phyloP scores from a whole-genome alignment of 2,888 invertebrate species.

The Lordiphosa fenestrarum region DNA sequence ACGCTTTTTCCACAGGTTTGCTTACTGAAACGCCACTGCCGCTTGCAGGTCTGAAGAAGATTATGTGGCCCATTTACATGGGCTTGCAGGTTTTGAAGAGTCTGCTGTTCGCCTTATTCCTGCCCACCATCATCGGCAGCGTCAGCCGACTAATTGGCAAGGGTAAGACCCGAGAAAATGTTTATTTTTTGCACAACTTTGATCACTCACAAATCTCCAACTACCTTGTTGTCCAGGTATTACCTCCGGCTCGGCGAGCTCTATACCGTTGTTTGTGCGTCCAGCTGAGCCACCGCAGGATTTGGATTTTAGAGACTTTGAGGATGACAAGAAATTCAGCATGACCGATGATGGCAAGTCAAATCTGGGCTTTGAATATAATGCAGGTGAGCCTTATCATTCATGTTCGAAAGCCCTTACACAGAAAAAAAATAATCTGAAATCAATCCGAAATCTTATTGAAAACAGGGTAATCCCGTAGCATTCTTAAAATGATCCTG shows the following conservation, averaged over 20 bases:
- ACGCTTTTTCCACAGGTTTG: background rate
- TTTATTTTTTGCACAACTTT: background rate
- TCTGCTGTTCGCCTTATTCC: slow-evolving; percentile 89
- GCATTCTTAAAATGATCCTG: too few species aligned
- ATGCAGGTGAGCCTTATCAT: slow-evolving; percentile 62
- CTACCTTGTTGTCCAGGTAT: slow-evolving; percentile 77
- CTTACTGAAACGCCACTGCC: background rate
- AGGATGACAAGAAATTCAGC: slow-evolving; percentile 71
- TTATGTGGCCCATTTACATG: slow-evolving; percentile 90
- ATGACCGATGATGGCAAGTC: slow-evolving; percentile 53
- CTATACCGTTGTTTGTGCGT: slow-evolving; percentile 77
- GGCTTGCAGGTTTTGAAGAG: slow-evolving; percentile 92
- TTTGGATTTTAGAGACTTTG: slow-evolving; percentile 87
- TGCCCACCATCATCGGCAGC: slow-evolving; percentile 91
- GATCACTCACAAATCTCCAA: slow-evolving; percentile 2
- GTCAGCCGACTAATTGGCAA: slow-evolving; percentile 91
- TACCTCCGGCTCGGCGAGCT: slow-evolving; percentile 77
- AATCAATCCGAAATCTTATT: too few species aligned
- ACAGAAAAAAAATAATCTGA: too few species aligned
- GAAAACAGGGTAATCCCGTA: too few species aligned
- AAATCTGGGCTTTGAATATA: slow-evolving; percentile 70
- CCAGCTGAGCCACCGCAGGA: slow-evolving; percentile 83
- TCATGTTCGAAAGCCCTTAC: too few species aligned
- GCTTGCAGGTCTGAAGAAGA: slow-evolving; percentile 88
- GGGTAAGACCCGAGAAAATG: slow-evolving; percentile 81